These are phyloP conservation scores for Zoanthus gigantus DNA, from an alignment of 92 coral and sea anemone genomes.

Conservation along the genomic window DNA sequence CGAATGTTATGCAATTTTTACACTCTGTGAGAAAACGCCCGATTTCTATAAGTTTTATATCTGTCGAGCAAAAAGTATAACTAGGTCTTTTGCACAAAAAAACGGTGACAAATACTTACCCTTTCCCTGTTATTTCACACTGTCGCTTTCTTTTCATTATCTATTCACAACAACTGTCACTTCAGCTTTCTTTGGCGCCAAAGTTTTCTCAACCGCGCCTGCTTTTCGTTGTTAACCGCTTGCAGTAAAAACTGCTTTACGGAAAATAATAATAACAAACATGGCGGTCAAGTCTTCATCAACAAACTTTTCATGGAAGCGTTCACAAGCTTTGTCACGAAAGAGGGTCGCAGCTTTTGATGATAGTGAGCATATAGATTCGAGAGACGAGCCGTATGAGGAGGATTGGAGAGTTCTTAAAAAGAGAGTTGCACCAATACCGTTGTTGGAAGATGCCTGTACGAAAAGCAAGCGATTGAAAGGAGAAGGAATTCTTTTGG, in stretches of 20 bases:
- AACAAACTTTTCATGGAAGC: slow-evolving; percentile 83
- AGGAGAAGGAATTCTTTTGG: slow-evolving; percentile 86
- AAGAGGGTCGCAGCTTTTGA: slow-evolving; percentile 77
- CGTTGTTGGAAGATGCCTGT: slow-evolving; percentile 61
- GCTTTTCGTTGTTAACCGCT: background rate
- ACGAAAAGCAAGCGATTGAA: slow-evolving; percentile 75
- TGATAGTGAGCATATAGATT: slow-evolving; percentile 66
- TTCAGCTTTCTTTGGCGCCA: background rate
- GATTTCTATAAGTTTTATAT: background rate
- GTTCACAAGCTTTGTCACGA: slow-evolving; percentile 63
- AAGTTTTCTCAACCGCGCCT: slow-evolving; percentile 1
- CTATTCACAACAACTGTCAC: background rate
- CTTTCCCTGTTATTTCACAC: slow-evolving; percentile 35
- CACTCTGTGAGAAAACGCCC: too few species aligned
- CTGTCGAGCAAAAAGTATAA: background rate
- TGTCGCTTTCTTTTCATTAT: slow-evolving; percentile 66
- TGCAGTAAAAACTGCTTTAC: background rate
- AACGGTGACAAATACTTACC: slow-evolving; percentile 40
- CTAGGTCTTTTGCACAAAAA: background rate
- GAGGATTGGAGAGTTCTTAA: slow-evolving; percentile 68
- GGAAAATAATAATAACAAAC: slow-evolving; percentile 35
- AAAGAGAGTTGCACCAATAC: slow-evolving; percentile 52
- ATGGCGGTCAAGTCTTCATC: slow-evolving; percentile 86
- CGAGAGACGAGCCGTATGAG: slow-evolving; percentile 60
- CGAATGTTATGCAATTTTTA: too few species aligned